Conservation (phyloP, 2,113 vertebrate species). For the Perca schrenkii region DNA sequence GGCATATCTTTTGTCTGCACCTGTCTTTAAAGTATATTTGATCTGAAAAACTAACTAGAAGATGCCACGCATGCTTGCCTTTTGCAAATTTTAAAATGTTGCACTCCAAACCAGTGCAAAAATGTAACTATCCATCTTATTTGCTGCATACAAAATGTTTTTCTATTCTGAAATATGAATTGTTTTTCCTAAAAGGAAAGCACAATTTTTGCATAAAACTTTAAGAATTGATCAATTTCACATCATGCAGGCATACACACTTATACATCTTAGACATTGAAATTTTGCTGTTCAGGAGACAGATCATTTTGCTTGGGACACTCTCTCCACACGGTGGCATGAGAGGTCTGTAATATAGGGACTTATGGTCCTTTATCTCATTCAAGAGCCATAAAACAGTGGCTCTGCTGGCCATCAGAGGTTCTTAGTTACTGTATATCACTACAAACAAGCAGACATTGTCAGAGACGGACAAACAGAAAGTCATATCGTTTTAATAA, state of each 20-base stretch:
- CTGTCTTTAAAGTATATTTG: no score
- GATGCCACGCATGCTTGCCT: background rate
- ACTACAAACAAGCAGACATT: background rate
- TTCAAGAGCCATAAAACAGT: background rate
- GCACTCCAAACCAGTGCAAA: background rate
- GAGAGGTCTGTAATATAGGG: slow-evolving; percentile 7
- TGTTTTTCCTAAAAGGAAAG: background rate
- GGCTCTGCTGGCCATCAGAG: background rate
- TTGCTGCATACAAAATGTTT: background rate
- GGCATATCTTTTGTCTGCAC: no score
- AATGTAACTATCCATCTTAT: background rate
- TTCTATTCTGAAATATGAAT: background rate
- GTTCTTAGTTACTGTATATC: background rate
- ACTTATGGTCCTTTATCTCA: slow-evolving; percentile 5
- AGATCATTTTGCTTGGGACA: background rate
- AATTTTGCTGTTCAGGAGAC: background rate
- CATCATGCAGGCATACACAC: background rate
- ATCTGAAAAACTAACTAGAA: no score
- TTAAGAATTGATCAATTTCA: background rate
- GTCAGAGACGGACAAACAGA: background rate
- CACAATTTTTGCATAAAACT: background rate
- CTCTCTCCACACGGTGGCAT: slow-evolving; percentile 40
- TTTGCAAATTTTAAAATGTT: background rate
- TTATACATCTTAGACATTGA: no score
- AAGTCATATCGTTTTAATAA: background rate